These are phyloP conservation scores for Liodrosophila aerea DNA, from an alignment of 2,888 invertebrate genomes.

Conservation along the genomic window DNA sequence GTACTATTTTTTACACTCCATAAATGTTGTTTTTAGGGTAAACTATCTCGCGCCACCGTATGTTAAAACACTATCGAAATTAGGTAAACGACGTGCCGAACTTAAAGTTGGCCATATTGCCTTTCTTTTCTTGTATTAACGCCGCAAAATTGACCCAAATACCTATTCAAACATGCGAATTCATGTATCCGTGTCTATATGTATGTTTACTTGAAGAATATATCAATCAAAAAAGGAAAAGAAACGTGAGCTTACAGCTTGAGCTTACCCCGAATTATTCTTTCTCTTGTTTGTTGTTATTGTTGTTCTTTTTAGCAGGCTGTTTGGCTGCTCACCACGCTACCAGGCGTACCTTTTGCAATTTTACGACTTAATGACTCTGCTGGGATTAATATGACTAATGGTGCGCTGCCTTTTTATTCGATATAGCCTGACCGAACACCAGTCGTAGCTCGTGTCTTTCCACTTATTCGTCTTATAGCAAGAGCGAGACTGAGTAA, in stretches of 20 bases:
- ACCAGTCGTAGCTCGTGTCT: too few relatives aligned
- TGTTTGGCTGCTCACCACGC: neutral
- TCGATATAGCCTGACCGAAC: slow-evolving; percentile 46
- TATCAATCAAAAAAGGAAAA: slow-evolving; percentile 35
- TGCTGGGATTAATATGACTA: slow-evolving; percentile 77
- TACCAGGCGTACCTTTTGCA: slow-evolving; percentile 54
- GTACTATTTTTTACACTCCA: neutral
- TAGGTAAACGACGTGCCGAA: slow-evolving; percentile 33
- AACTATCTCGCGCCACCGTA: slow-evolving; percentile 3
- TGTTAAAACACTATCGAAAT: slow-evolving; percentile 38
- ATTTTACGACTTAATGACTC: slow-evolving; percentile 78
- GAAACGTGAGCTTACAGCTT: slow-evolving; percentile 21
- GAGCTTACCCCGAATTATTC: neutral
- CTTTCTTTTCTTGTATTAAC: slow-evolving; percentile 38
- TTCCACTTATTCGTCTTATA: slow-evolving; percentile 1
- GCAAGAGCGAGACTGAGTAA: neutral
- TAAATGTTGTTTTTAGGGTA: neutral
- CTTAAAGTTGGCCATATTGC: slow-evolving; percentile 35
- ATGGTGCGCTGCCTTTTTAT: slow-evolving; percentile 66
- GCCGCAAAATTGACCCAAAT: slow-evolving; percentile 42
- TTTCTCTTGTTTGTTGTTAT: neutral
- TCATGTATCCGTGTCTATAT: slow-evolving; percentile 1
- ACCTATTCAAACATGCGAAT: slow-evolving; percentile 6
- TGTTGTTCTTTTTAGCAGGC: slow-evolving; percentile 9
- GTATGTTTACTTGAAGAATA: slow-evolving; percentile 31